phyloP scores from a whole-genome alignment of 2,113 vertebrate genomes.

The Suricata suricatta region DNA sequence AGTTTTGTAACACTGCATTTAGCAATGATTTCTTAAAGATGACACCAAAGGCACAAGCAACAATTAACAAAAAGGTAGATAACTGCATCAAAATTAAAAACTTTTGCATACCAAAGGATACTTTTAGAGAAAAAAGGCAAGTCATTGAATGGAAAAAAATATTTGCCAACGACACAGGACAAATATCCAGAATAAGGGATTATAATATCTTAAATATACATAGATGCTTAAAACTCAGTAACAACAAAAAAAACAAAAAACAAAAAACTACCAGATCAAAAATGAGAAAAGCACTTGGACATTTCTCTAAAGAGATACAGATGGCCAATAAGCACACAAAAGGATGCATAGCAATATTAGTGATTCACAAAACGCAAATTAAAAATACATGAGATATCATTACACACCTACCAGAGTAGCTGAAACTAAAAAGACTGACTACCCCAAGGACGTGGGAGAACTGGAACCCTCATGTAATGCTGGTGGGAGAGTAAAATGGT shows the following conservation, averaged over 20 bases:
- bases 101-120: neutral
- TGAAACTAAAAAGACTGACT: neutral
- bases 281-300: neutral
- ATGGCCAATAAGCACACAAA: neutral
- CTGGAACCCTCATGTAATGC: neutral
- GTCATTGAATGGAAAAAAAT: neutral
- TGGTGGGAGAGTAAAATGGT: neutral
- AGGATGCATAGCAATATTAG: neutral
- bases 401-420: neutral
- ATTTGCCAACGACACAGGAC: neutral
- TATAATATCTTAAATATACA: neutral
- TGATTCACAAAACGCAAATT: neutral
- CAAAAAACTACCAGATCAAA: neutral
- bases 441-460: neutral
- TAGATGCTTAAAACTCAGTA: neutral
- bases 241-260: neutral
- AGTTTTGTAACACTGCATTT: neutral
- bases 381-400: neutral
- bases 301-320: neutral
- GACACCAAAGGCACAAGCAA: neutral
- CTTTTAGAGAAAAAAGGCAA: neutral
- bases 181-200: neutral
- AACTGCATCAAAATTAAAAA: neutral
- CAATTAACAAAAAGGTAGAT: neutral
- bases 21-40: neutral